These are phyloP conservation scores for Cyanoderma ruficeps DNA, from an alignment of 2,113 vertebrate genomes.

Conservation along the genomic window DNA sequence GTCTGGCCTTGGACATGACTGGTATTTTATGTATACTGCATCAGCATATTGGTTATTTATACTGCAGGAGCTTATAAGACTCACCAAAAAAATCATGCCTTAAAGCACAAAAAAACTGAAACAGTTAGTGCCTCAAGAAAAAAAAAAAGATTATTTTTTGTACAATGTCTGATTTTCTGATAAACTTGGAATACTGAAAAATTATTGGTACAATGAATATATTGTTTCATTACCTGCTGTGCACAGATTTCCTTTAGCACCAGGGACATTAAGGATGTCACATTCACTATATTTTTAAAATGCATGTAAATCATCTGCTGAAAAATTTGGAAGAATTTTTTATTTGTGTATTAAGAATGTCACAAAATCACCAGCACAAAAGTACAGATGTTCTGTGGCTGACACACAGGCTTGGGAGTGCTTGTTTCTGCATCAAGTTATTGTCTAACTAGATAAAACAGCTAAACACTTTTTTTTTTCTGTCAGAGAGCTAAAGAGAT, in stretches of 20 bases:
- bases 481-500: slow-evolving; percentile 59
- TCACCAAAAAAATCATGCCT: not conserved
- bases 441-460: slow-evolving; percentile 56
- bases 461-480: slow-evolving; percentile 28
- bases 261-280: not conserved
- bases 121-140: not conserved
- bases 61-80: not conserved
- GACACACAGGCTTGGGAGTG: not conserved
- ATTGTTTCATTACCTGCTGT: not conserved
- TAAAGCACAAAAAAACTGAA: not conserved
- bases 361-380: not conserved
- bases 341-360: not conserved
- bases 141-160: not conserved
- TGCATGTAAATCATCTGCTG: not conserved
- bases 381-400: slow-evolving; percentile 13
- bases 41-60: not conserved
- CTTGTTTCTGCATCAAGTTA: slow-evolving; percentile 39
- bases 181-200: not conserved
- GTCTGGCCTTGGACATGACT: not conserved
- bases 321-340: not conserved
- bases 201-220: not conserved
- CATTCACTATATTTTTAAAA: not conserved
- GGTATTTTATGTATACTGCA: not conserved
- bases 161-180: not conserved
- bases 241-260: not conserved